phyloP scores from a whole-genome alignment of 2,113 vertebrate species.

The Melanostigma gelatinosum region DNA sequence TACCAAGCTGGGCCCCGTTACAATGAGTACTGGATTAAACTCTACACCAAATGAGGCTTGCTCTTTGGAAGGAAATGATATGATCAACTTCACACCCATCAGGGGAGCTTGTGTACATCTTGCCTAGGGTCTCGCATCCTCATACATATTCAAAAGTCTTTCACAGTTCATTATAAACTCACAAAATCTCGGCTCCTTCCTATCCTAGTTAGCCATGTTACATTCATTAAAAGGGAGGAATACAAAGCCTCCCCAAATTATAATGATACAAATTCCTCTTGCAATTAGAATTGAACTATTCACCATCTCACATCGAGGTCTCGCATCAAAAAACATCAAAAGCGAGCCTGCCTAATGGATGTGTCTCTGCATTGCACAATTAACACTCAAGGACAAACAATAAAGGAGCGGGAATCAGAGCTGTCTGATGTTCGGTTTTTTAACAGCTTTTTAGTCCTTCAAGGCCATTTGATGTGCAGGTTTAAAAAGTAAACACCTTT shows the following conservation, averaged over 20 bases:
- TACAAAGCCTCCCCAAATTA: slow-evolving; percentile 77
- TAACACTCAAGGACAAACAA: slow-evolving; percentile 83
- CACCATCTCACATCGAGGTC: slow-evolving; percentile 75
- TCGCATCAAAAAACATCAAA: slow-evolving; percentile 80
- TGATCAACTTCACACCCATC: slow-evolving; percentile 85
- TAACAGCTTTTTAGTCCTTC: slow-evolving; percentile 57
- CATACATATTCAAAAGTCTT: slow-evolving; percentile 89
- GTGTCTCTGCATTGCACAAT: slow-evolving; percentile 74
- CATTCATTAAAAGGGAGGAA: slow-evolving; percentile 82
- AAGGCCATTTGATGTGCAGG: slow-evolving; percentile 75
- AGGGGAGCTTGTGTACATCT: slow-evolving; percentile 85
- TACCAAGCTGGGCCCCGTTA: slow-evolving; percentile 48
- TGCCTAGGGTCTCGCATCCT: slow-evolving; percentile 86
- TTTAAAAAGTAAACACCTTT: slow-evolving; percentile 79
- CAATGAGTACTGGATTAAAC: slow-evolving; percentile 72
- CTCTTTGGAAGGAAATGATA: slow-evolving; percentile 78
- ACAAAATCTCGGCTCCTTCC: slow-evolving; percentile 81
- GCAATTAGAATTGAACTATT: slow-evolving; percentile 80
- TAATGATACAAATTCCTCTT: slow-evolving; percentile 77
- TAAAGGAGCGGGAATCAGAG: slow-evolving; percentile 61
- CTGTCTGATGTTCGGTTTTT: slow-evolving; percentile 59
- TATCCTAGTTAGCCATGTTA: slow-evolving; percentile 71
- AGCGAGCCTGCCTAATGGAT: slow-evolving; percentile 71
- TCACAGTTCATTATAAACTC: slow-evolving; percentile 85
- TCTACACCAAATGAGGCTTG: slow-evolving; percentile 75